These are phyloP conservation scores for Sparidentex hasta DNA, from an alignment of 2,797 vertebrate genomes.

Conservation along the genomic window DNA sequence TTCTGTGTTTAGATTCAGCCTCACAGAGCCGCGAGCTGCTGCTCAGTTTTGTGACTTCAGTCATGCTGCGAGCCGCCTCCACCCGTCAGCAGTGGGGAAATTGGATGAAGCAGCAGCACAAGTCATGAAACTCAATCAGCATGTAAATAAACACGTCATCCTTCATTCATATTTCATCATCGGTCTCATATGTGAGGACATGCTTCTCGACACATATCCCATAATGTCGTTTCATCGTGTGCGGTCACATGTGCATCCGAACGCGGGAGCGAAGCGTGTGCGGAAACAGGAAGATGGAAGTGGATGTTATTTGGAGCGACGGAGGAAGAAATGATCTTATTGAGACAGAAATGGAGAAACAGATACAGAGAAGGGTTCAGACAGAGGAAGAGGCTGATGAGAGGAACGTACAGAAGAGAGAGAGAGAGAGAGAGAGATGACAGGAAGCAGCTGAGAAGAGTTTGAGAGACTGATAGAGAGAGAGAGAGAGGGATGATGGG, in stretches of 20 bases:
- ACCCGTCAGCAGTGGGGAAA: too few species aligned
- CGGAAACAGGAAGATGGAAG: constrained; percentile 2
- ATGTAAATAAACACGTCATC: constrained; percentile 2
- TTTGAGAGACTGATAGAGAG: constrained; percentile 5
- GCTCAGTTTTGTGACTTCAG: too few species aligned
- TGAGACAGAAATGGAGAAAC: not conserved
- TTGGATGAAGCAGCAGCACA: not conserved
- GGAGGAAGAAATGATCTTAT: constrained; percentile 10
- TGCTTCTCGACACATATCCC: not conserved
- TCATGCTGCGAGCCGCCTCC: too few species aligned
- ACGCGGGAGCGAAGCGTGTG: not conserved
- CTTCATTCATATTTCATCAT: constrained; percentile 9
- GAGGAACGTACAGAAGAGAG: constrained; percentile 2
- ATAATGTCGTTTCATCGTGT: not conserved
- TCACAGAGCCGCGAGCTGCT: not conserved
- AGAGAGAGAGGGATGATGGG: constrained; percentile 21
- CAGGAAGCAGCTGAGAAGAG: constrained; percentile 22
- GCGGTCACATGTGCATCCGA: not conserved
- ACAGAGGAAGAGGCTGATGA: constrained; percentile 13
- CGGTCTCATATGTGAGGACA: not conserved
- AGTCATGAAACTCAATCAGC: constrained; percentile 11
- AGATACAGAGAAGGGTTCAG: constrained; percentile 14
- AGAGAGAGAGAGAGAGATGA: constrained; percentile 18
- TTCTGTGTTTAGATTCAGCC: too few species aligned
- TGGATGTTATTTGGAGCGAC: not conserved